Conservation (phyloP, 1,140 invertebrate genomes). For the Lordiphosa mommai region DNA sequence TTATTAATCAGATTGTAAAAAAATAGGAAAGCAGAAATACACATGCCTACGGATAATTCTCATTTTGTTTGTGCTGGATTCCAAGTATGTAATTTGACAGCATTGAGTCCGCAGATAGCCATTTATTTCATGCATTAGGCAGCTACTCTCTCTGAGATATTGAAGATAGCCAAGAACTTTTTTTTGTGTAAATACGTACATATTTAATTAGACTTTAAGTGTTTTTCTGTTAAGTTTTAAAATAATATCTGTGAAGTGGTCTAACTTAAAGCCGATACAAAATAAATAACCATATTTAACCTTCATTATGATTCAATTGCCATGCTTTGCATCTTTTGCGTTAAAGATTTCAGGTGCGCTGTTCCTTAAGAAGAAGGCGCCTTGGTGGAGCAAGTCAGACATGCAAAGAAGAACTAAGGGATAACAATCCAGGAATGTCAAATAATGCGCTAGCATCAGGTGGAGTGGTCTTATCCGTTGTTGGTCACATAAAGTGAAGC, state of each 20-base stretch:
- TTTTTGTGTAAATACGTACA: slow-evolving; percentile 33
- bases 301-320: slow-evolving; percentile 5
- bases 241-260: slow-evolving; percentile 42
- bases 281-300: slow-evolving; percentile 44
- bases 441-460: too few species aligned
- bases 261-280: slow-evolving; percentile 40
- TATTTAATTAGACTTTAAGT: slow-evolving; percentile 42
- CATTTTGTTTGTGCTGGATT: slow-evolving; percentile 20
- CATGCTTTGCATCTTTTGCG: background rate
- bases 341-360: too few species aligned
- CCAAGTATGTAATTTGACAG: slow-evolving; percentile 11
- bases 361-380: too few species aligned
- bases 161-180: slow-evolving; percentile 20
- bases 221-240: slow-evolving; percentile 47
- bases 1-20: slow-evolving; percentile 3
- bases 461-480: too few species aligned
- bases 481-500: too few species aligned
- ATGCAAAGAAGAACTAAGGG: too few species aligned
- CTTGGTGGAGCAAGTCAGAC: too few species aligned
- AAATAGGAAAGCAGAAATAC: slow-evolving; percentile 8
- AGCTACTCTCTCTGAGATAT: slow-evolving; percentile 10
- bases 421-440: too few species aligned
- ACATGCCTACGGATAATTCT: slow-evolving; percentile 16
- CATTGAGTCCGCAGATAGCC: slow-evolving; percentile 7
- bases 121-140: slow-evolving; percentile 16